Base-by-base conservation (phyloP, 2,888 invertebrate species). In the Mongoloraphidia duomilia region DNA sequence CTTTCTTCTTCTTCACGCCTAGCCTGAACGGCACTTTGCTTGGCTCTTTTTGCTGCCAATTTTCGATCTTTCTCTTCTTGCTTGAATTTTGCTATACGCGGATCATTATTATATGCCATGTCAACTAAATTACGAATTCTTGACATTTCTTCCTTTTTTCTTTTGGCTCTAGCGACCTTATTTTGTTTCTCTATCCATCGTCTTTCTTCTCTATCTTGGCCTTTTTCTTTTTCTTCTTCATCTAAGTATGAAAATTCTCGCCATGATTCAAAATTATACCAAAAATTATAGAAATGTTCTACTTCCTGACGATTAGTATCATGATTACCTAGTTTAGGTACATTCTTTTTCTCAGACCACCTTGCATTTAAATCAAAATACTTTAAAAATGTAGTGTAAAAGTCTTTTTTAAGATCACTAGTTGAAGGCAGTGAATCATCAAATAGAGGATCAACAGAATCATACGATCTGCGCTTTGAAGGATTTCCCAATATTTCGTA, bases 221-320 rank as follows among this genome's bases (percentile, higher is more conserved):
- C 97, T 61, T 89, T 91, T 63, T 97, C 95, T 65, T 97, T 97
- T 62, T 97, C 97, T 65, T 98, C 97, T 69, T 97, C 96, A 65
- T 99, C 98, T 57, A 95, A 72, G 65, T 98, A 99, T 2, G 97
- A 97, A 69, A 88, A 99, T 65, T 99, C 98, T 53, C 98, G 77
- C 98, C 98, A 99, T 0, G 97, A 96, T 57, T 95, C 93, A 69
- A 97, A 98, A 60, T 92, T 85, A 66, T 89, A 96, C 98, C 98
- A 98, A 67, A 96, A 98, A 12, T 86, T 82, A 65, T 99, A 98
- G 70, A 99, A 99, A 43, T 75, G 70, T 63, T 97, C 93, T 1
- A 99, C 96, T 60, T 87, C 81, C 55, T 84, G 84, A 47, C 92
- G 75, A 2, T 82, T 71, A 47, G 88, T 81, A 50, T 84, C 73